Evolutionary conservation across 2,113 vertebrate genomes (phyloP).

Genomic region (Catharus fuscescens): DNA sequence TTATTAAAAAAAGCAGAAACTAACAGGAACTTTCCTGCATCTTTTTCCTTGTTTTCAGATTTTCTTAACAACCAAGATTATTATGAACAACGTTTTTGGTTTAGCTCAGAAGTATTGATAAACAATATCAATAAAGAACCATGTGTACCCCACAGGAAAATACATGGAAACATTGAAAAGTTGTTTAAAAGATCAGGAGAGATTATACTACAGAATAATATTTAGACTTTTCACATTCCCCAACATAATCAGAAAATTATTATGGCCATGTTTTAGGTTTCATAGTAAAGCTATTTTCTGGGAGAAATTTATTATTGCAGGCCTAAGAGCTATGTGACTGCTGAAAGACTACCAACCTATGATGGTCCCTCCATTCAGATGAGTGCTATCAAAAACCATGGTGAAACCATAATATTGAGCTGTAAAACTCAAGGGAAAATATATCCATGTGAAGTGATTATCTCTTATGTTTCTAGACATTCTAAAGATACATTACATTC

Average conservation of each 20-base stretch:
- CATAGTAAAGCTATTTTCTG: slow-evolving; percentile 55
- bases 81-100: not conserved
- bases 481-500: slow-evolving; percentile 81
- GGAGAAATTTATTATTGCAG: slow-evolving; percentile 72
- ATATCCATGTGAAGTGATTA: slow-evolving; percentile 73
- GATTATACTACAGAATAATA: slow-evolving; percentile 75
- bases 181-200: slow-evolving; percentile 71
- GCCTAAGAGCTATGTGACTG: slow-evolving; percentile 58
- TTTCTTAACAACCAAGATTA: not conserved
- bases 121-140: not conserved
- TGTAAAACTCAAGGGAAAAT: slow-evolving; percentile 68
- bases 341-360: slow-evolving; percentile 72
- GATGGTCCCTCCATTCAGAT: slow-evolving; percentile 66
- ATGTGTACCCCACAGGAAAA: slow-evolving; percentile 37
- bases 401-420: slow-evolving; percentile 67
- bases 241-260: slow-evolving; percentile 69
- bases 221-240: slow-evolving; percentile 71
- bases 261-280: slow-evolving; percentile 68
- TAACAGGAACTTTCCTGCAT: not conserved
- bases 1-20: not conserved
- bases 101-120: slow-evolving; percentile 17
- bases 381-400: slow-evolving; percentile 73
- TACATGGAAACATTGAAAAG: slow-evolving; percentile 59
- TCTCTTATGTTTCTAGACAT: slow-evolving; percentile 79
- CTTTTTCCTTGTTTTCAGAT: not conserved